Conservation (phyloP, 2,888 invertebrate genomes). For the Timandra comae region DNA sequence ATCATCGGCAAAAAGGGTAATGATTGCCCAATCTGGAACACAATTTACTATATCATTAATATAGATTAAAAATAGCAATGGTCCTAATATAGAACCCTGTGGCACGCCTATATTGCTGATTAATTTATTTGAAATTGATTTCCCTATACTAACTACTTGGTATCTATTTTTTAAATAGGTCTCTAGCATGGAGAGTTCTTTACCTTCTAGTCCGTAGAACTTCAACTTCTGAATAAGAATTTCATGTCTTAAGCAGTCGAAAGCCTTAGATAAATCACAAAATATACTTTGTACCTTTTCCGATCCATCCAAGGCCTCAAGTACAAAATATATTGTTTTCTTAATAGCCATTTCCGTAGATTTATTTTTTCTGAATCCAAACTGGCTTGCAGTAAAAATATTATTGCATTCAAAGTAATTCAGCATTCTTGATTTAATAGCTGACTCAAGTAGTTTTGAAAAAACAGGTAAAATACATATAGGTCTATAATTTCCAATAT, state of each 20-base stretch:
- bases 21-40: neutral
- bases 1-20: neutral
- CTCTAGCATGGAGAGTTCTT: neutral
- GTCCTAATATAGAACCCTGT: neutral
- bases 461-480: neutral
- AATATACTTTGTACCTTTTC: conserved; percentile 3
- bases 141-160: neutral
- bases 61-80: neutral
- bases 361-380: neutral
- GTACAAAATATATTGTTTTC: neutral
- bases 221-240: conserved; percentile 1
- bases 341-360: neutral
- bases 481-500: conserved; percentile 1
- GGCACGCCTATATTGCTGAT: neutral
- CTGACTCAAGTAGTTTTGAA: neutral
- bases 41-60: neutral
- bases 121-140: neutral
- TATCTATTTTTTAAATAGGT: neutral
- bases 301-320: conserved; percentile 3
- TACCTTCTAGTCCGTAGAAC: conserved; percentile 2
- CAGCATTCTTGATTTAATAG: neutral
- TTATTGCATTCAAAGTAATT: neutral
- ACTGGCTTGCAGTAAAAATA: neutral
- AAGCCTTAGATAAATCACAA: conserved; percentile 6
- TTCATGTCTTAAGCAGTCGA: conserved; percentile 5